Evolutionary conservation across 53 echinoderm and acorn worm species (phyloP).

Genomic region (Arbacia lixula): DNA sequence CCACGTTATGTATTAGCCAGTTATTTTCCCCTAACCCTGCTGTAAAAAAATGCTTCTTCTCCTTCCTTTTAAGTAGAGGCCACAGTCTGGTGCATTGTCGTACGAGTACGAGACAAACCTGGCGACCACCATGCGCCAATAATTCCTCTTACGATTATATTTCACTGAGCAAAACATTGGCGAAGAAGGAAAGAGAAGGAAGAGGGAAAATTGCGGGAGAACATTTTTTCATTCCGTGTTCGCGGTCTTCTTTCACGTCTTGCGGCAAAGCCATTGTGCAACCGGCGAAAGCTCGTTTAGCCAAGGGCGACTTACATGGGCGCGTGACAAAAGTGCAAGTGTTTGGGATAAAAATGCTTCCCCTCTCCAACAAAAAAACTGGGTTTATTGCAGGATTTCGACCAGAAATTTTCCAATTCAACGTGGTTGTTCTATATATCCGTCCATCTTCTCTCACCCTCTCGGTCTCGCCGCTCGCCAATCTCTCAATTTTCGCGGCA

Average conservation of each 20-base stretch:
- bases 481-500: neutral
- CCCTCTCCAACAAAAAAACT: no score
- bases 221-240: neutral
- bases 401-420: slow-evolving; percentile 4
- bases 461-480: neutral
- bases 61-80: no score
- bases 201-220: neutral
- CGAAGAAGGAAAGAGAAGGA: neutral
- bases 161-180: slow-evolving; percentile 38
- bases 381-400: slow-evolving; percentile 13
- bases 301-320: neutral
- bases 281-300: neutral
- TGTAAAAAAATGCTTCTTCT: no score
- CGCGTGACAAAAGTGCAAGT: slow-evolving; percentile 45
- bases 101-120: neutral
- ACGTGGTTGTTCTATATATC: slow-evolving; percentile 6
- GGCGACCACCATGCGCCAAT: neutral
- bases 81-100: neutral
- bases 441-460: no score
- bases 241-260: neutral
- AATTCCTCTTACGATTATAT: slow-evolving; percentile 35
- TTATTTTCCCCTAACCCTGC: no score
- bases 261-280: no score
- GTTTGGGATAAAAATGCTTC: neutral
- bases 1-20: no score